phyloP scores from a whole-genome alignment of 2,797 vertebrate genomes.

The Diceros bicornis region DNA sequence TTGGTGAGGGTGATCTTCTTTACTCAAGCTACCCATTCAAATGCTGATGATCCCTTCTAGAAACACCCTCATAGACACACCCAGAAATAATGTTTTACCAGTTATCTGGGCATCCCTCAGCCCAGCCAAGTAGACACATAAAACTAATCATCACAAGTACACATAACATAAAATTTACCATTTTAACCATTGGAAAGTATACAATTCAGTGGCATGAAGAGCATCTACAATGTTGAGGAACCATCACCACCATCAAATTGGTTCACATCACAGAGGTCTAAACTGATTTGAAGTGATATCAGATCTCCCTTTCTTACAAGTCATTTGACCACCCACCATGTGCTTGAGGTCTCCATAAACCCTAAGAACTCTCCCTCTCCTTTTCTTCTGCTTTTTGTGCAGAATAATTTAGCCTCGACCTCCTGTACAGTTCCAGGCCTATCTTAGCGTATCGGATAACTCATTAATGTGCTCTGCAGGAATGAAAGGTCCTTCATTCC shows the following conservation, averaged over 20 bases:
- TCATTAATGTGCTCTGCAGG: background rate
- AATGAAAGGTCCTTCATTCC: background rate
- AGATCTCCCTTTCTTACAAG: background rate
- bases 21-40: background rate
- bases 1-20: too few species aligned
- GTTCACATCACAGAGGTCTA: background rate
- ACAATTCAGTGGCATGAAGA: background rate
- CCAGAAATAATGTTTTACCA: background rate
- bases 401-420: background rate
- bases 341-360: background rate
- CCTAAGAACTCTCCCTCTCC: background rate
- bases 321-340: background rate
- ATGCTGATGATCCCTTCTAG: background rate
- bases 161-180: background rate
- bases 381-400: background rate
- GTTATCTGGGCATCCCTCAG: background rate
- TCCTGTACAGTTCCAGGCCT: background rate
- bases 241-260: background rate
- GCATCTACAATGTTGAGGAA: too few species aligned
- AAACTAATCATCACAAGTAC: background rate
- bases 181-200: background rate
- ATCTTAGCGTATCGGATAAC: background rate
- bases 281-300: background rate
- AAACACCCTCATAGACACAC: background rate
- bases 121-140: background rate